Evolutionary conservation across 2,113 vertebrate genomes (phyloP).

Genomic region (Sorex fumeus): DNA sequence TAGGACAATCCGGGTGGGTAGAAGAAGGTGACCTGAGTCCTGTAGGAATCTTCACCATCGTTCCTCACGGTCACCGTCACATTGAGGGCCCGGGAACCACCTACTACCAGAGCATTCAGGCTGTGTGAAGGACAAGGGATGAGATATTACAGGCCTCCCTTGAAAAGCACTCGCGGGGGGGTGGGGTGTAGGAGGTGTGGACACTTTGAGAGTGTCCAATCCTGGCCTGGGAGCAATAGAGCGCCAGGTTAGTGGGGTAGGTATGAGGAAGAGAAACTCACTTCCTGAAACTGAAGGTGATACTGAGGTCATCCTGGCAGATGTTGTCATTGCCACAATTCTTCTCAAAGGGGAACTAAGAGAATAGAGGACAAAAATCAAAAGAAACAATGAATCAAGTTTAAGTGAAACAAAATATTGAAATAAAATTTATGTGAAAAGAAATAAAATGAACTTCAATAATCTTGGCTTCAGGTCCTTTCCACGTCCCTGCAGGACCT

Average conservation of each 20-base stretch:
- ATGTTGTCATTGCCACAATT: slow-evolving; percentile 90
- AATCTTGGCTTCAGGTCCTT: neutral
- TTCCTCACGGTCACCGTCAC: slow-evolving; percentile 89
- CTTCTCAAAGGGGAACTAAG: slow-evolving; percentile 92
- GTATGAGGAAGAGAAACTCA: slow-evolving; percentile 51
- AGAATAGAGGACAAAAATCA: slow-evolving; percentile 39
- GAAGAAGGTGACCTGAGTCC: slow-evolving; percentile 85
- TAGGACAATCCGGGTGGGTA: slow-evolving; percentile 90
- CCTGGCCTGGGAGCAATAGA: neutral
- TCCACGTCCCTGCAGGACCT: neutral
- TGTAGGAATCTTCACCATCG: slow-evolving; percentile 91
- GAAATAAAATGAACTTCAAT: neutral
- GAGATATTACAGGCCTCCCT: too few relatives aligned
- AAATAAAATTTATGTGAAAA: neutral
- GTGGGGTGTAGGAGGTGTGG: fast-evolving
- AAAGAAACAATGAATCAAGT: slow-evolving; percentile 81
- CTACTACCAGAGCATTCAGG: slow-evolving; percentile 85
- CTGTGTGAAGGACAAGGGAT: slow-evolving; percentile 65
- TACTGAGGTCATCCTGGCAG: slow-evolving; percentile 91
- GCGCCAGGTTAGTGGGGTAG: neutral
- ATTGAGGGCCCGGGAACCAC: slow-evolving; percentile 87
- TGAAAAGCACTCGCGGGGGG: neutral
- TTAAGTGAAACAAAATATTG: neutral
- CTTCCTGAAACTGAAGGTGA: slow-evolving; percentile 89
- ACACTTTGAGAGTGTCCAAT: neutral